These are phyloP conservation scores for Cacatua alba DNA, from an alignment of 2,113 vertebrate species.

Conservation along the genomic window DNA sequence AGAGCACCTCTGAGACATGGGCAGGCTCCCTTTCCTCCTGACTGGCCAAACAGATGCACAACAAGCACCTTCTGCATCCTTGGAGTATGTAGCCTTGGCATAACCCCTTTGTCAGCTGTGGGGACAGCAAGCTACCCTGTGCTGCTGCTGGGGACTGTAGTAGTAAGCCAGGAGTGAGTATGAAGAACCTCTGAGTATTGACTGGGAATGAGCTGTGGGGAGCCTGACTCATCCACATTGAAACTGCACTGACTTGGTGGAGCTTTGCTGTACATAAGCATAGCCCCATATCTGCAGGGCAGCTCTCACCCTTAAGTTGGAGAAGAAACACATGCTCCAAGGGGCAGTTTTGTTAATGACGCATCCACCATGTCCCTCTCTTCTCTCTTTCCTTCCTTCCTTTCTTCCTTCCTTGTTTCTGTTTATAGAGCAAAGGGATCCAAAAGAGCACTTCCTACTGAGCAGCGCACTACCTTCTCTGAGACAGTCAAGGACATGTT, in stretches of 20 bases:
- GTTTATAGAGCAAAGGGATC: constrained; percentile 23
- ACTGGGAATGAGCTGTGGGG: not conserved
- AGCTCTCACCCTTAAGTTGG: not conserved
- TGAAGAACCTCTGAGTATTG: not conserved
- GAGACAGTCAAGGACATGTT: not conserved
- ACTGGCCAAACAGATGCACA: not conserved
- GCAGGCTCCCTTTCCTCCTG: not conserved
- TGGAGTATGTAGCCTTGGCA: not conserved
- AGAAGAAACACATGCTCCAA: not conserved
- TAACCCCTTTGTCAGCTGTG: not conserved
- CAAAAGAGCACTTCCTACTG: constrained; percentile 16
- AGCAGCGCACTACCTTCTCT: not conserved
- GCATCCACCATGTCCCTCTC: not conserved
- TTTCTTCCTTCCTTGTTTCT: constrained; percentile 16
- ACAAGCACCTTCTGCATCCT: not conserved
- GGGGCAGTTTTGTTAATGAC: not conserved
- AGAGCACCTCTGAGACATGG: not conserved
- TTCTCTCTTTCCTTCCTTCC: not conserved
- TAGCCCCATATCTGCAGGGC: not conserved
- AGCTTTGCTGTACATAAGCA: not conserved
- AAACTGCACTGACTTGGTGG: not conserved
- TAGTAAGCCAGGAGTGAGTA: not conserved
- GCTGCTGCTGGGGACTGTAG: not conserved
- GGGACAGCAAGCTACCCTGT: not conserved
- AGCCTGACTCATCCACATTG: not conserved